A percentile compares a stretch with the other conserved stretches of the same genome.
phyloP scores from a whole-genome alignment of 2,113 vertebrate species.

The Gymnobelideus leadbeateri region DNA sequence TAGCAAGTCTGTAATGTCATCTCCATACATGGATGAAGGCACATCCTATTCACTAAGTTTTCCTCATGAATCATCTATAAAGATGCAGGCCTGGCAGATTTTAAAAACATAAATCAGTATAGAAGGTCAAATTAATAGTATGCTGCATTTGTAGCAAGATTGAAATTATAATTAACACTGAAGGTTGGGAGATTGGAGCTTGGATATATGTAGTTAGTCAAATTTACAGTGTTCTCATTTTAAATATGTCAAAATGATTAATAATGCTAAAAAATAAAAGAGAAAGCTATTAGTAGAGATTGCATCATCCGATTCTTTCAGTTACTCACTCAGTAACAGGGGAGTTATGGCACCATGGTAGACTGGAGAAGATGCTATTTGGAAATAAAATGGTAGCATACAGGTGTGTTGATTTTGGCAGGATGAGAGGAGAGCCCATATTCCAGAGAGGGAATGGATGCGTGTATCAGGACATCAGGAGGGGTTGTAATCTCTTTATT shows the following conservation, averaged over 20 bases:
- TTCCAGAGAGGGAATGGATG: neutral
- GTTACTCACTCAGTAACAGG: neutral
- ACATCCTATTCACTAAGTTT: neutral
- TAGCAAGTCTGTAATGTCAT: neutral
- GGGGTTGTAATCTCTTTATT: neutral
- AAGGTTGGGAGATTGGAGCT: conserved; percentile 3
- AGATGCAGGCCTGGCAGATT: conserved; percentile 7
- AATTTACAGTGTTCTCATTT: conserved; percentile 7
- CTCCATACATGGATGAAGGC: neutral
- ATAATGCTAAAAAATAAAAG: neutral
- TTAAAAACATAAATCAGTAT: conserved; percentile 6
- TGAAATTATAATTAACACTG: conserved; percentile 6
- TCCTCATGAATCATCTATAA: conserved; percentile 5
- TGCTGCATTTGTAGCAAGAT: neutral
- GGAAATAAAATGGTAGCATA: neutral
- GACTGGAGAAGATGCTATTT: neutral
- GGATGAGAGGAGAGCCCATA: neutral
- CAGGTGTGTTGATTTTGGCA: neutral
- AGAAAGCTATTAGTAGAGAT: neutral
- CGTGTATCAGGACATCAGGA: neutral
- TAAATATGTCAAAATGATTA: conserved; percentile 4
- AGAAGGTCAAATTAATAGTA: conserved; percentile 3
- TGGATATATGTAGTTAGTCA: conserved; percentile 10
- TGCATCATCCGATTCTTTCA: neutral
- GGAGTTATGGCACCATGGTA: neutral